Conservation (phyloP, 2,113 vertebrate genomes). For the Osmerus mordax region DNA sequence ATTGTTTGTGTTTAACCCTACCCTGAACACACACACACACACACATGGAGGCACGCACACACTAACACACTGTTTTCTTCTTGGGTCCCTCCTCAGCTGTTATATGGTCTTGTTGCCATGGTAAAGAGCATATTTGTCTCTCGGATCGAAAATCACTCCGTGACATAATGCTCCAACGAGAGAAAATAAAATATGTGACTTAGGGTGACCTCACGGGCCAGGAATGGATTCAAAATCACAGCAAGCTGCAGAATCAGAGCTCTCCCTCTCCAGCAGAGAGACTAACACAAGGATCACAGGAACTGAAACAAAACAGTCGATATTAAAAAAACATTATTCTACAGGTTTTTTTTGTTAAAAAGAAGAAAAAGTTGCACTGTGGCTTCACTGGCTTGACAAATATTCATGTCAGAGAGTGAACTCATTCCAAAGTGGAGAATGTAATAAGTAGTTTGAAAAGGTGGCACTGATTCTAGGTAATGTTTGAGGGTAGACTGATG, state of each 20-base stretch:
- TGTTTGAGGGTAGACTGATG: no score
- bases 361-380: background rate
- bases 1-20: constrained; percentile 18
- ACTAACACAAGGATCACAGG: constrained; percentile 30
- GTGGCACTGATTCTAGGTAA: background rate
- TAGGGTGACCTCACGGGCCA: constrained; percentile 47
- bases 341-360: background rate
- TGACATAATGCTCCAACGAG: constrained; percentile 53
- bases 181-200: constrained; percentile 38
- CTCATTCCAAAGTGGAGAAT: no score
- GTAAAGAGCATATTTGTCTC: constrained; percentile 56
- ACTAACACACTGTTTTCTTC: constrained; percentile 15
- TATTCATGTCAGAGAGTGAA: no score
- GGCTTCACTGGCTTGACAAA: no score
- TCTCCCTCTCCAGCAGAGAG: constrained; percentile 11
- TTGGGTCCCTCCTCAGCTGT: constrained; percentile 38
- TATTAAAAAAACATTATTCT: background rate
- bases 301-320: constrained; percentile 17
- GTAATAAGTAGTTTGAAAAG: background rate
- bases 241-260: constrained; percentile 23
- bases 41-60: background rate
- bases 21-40: constrained; percentile 4
- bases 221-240: constrained; percentile 51
- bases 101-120: constrained; percentile 61
- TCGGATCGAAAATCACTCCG: constrained; percentile 46